Percentiles rank a stretch among this genome's conserved stretches.
Evolutionary conservation across 2,113 vertebrate genomes (phyloP).

Genomic region (Neotoma lepida): DNA sequence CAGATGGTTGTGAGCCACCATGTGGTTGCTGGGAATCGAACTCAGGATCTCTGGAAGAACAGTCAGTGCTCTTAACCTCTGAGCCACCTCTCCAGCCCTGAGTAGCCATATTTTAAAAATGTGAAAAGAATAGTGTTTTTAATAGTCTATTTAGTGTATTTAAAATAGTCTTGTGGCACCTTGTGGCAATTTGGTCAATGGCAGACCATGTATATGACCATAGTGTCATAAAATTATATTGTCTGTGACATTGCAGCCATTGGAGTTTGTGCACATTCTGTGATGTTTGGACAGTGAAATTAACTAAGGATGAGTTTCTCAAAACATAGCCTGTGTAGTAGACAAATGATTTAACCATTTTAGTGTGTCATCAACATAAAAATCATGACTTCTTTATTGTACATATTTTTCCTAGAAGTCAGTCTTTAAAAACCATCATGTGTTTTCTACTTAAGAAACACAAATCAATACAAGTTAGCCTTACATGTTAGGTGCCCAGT

Average conservation of each 20-base stretch:
- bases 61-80: background rate
- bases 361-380: background rate
- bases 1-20: no score
- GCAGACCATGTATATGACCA: no score
- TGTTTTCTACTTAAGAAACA: slow-evolving; percentile 1
- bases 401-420: background rate
- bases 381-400: background rate
- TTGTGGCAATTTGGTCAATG: background rate
- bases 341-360: background rate
- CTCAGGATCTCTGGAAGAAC: background rate
- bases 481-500: background rate
- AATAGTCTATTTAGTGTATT: background rate
- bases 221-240: background rate
- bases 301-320: background rate
- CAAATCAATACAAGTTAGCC: background rate
- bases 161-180: background rate
- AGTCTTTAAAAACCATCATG: background rate
- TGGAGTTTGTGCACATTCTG: background rate
- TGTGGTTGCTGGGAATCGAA: background rate
- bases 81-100: background rate
- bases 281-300: background rate
- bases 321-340: background rate
- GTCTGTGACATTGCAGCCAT: background rate
- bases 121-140: background rate
- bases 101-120: background rate